Evolutionary conservation across 2,113 vertebrate species (phyloP).

Genomic region (Pitta sordida): DNA sequence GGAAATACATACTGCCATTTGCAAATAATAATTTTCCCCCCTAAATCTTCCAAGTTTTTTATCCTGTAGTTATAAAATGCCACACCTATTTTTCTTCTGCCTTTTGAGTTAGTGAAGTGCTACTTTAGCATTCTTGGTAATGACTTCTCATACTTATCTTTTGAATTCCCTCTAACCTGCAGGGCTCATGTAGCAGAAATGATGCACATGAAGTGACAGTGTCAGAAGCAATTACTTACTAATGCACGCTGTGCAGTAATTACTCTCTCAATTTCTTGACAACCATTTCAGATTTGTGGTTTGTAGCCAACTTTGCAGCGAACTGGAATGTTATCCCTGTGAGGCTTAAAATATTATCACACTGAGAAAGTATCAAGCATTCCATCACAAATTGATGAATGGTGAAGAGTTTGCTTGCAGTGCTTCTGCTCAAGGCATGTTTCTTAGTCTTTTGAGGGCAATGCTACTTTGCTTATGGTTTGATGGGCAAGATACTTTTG

Average conservation of each 20-base stretch:
- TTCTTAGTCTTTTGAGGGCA: not conserved
- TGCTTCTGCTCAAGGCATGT: not conserved
- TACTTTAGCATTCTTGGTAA: not conserved
- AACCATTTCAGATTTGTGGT: not conserved
- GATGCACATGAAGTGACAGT: not conserved
- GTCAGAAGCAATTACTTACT: constrained; percentile 39
- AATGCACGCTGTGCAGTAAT: not conserved
- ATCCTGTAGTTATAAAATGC: not conserved
- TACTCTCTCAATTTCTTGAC: constrained; percentile 11
- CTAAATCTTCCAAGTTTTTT: not conserved
- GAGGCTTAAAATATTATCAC: not conserved
- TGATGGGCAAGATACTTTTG: not conserved
- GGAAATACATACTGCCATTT: not conserved
- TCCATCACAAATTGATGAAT: not conserved
- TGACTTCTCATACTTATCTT: not conserved
- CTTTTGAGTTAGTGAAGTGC: not conserved
- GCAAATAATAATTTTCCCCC: not conserved
- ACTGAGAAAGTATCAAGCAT: not conserved
- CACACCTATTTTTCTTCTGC: not conserved
- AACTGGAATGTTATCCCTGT: not conserved
- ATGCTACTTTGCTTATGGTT: not conserved
- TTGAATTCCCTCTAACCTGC: not conserved
- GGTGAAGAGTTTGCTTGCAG: not conserved
- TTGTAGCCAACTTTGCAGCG: not conserved
- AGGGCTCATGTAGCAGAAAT: not conserved